Evolutionary conservation across 2,797 vertebrate genomes (phyloP).

Genomic region (Podarcis lilfordi): DNA sequence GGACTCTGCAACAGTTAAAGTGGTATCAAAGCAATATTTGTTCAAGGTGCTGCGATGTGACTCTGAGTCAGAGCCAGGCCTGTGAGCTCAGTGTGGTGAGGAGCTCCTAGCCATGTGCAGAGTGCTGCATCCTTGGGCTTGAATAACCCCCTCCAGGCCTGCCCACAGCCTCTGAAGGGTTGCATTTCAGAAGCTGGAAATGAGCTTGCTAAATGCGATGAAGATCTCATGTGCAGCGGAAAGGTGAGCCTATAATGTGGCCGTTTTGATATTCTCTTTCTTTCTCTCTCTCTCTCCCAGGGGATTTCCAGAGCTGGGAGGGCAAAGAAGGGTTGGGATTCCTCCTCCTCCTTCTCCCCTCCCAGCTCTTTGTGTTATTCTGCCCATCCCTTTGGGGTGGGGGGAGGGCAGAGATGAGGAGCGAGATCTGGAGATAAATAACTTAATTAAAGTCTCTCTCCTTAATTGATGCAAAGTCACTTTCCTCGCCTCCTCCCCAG

Average conservation of each 20-base stretch:
- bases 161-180: background rate
- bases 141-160: background rate
- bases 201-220: background rate
- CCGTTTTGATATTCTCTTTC: too few relatives aligned
- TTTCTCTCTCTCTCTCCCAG: background rate
- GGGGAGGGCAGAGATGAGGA: background rate
- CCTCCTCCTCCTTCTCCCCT: background rate
- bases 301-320: background rate
- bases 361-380: background rate
- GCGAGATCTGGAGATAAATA: constrained; percentile 19
- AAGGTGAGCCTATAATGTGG: background rate
- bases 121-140: too few relatives aligned
- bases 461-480: constrained; percentile 9
- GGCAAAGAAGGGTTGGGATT: background rate
- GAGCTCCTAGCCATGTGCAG: background rate
- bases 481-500: background rate
- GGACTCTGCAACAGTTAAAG: background rate
- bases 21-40: too few relatives aligned
- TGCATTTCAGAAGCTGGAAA: background rate
- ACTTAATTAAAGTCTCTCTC: constrained; percentile 30
- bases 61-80: background rate
- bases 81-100: background rate
- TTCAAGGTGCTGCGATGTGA: background rate
- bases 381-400: background rate
- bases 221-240: background rate